Evolutionary conservation across 2,113 vertebrate genomes (phyloP).

Genomic region (Dinomys branickii): DNA sequence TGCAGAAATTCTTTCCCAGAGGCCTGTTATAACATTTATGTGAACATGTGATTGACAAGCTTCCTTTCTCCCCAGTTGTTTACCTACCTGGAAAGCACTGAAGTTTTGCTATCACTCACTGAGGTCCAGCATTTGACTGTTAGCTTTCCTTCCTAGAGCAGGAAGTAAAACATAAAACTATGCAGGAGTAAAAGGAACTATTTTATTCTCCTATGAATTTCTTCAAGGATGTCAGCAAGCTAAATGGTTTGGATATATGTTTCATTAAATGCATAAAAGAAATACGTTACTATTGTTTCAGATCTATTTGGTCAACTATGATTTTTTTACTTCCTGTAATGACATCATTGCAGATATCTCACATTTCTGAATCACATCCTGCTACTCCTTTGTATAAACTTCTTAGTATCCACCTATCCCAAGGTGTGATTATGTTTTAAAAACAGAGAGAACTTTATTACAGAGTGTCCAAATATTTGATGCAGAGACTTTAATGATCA

Average conservation of each 20-base stretch:
- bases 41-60: not conserved
- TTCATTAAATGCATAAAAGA: slow-evolving; percentile 83
- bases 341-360: slow-evolving; percentile 79
- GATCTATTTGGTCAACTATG: slow-evolving; percentile 83
- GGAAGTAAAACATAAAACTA: slow-evolving; percentile 61
- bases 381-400: slow-evolving; percentile 82
- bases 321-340: slow-evolving; percentile 83
- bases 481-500: slow-evolving; percentile 76
- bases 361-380: slow-evolving; percentile 84
- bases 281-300: slow-evolving; percentile 82
- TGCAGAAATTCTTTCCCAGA: not conserved
- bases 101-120: not conserved
- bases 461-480: slow-evolving; percentile 77
- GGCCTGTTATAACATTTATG: not conserved
- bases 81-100: not conserved
- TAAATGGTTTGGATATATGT: slow-evolving; percentile 78
- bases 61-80: not conserved
- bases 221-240: slow-evolving; percentile 82
- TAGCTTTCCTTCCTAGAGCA: slow-evolving; percentile 65
- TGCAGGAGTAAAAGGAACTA: slow-evolving; percentile 59
- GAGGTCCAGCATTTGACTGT: not conserved
- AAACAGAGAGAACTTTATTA: slow-evolving; percentile 81
- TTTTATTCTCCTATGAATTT: slow-evolving; percentile 69
- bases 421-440: slow-evolving; percentile 79
- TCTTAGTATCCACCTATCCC: slow-evolving; percentile 75